Evolutionary conservation across 2,113 vertebrate species (phyloP).

Genomic region (Apistogramma diplotaenia): DNA sequence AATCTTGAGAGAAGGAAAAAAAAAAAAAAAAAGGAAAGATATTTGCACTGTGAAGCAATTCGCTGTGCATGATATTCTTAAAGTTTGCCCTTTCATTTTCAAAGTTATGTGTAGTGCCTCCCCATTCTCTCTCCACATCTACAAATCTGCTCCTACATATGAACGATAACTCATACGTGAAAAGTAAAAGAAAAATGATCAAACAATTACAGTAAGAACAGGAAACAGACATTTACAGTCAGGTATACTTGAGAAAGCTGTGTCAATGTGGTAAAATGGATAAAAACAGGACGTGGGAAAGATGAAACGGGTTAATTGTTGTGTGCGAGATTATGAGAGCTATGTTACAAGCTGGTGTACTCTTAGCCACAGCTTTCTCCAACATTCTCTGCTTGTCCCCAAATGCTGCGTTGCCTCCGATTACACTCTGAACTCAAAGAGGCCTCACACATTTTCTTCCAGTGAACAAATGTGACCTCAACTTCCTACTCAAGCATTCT

Average conservation of each 20-base stretch:
- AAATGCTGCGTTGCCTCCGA: conserved; percentile 62
- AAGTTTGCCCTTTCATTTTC: conserved; percentile 52
- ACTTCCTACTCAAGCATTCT: neutral
- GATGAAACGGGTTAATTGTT: conserved; percentile 21
- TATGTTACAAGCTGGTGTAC: conserved; percentile 60
- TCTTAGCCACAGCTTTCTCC: conserved; percentile 56
- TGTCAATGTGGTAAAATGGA: conserved; percentile 39
- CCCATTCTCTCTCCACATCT: conserved; percentile 17
- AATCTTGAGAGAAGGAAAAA: too few relatives aligned
- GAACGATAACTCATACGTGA: conserved; percentile 35
- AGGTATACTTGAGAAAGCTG: conserved; percentile 61
- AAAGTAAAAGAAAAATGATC: conserved; percentile 47
- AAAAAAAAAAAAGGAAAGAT: too few relatives aligned
- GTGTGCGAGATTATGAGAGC: conserved; percentile 54
- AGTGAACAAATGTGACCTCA: neutral
- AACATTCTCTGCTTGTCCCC: conserved; percentile 56
- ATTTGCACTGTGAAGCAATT: conserved; percentile 21
- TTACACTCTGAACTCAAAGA: conserved; percentile 15
- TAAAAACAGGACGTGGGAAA: conserved; percentile 37
- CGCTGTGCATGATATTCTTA: conserved; percentile 20
- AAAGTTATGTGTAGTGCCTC: conserved; percentile 32
- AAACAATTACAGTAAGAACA: conserved; percentile 54
- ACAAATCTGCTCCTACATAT: conserved; percentile 48
- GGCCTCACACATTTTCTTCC: conserved; percentile 4
- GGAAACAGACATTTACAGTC: conserved; percentile 64